These are phyloP conservation scores for Omphaloscelis lunosa DNA, from an alignment of 2,888 invertebrate genomes.

Conservation along the genomic window DNA sequence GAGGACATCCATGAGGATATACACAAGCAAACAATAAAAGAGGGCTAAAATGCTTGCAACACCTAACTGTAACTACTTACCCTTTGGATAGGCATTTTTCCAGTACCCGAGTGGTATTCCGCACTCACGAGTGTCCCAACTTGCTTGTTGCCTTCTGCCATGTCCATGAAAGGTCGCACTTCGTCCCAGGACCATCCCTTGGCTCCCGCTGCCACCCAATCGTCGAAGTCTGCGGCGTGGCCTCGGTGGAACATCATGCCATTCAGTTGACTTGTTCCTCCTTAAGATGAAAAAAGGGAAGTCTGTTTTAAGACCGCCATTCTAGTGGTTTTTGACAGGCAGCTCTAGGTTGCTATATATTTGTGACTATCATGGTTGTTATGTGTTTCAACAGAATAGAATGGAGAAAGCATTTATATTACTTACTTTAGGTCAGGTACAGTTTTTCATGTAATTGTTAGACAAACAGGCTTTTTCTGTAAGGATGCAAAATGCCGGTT, in stretches of 20 bases:
- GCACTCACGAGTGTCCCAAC: conserved; percentile 89
- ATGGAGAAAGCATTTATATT: not conserved
- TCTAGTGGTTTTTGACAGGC: not conserved
- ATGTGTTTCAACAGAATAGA: not conserved
- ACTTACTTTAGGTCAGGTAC: not conserved
- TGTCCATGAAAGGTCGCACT: conserved; percentile 92
- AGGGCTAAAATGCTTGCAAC: no score
- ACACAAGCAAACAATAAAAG: no score
- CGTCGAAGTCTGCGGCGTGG: conserved; percentile 92
- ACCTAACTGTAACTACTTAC: conserved; percentile 67
- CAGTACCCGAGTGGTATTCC: conserved; percentile 89
- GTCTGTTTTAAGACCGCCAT: not conserved
- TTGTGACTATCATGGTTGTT: not conserved
- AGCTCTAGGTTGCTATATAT: not conserved
- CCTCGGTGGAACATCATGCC: conserved; percentile 96
- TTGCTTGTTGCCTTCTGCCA: conserved; percentile 92
- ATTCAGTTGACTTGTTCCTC: conserved; percentile 93
- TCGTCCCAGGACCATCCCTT: conserved; percentile 93
- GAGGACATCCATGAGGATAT: no score
- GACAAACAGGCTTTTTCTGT: not conserved
- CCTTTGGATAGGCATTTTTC: conserved; percentile 90
- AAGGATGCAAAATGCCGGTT: not conserved
- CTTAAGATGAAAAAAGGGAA: conserved; percentile 73
- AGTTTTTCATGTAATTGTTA: no score
- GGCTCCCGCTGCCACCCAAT: conserved; percentile 93